Base-by-base conservation (phyloP, 2,113 vertebrate species). In the Lonchura striata region DNA sequence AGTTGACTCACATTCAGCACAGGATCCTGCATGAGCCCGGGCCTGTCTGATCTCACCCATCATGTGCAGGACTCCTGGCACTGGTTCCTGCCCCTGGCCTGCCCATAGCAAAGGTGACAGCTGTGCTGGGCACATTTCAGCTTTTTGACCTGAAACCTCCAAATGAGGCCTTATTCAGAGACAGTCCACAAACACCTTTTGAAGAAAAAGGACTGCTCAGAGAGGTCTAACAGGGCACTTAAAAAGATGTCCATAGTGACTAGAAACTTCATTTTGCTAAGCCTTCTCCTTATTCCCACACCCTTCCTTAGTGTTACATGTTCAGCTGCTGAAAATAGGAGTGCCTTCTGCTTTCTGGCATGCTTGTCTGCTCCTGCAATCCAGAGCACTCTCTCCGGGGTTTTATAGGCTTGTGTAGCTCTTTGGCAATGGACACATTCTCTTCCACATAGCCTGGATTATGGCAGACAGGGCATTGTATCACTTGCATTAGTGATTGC, bases 321-420 rank as follows among this genome's bases (percentile, higher is more conserved):
- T 54, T 87, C 77, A 68, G 25, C 83, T 70, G 80, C 71, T 90
- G 54, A 64, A 83, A 83, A 71, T 22, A 84, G 86, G 91, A 88
- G 86, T 85, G 69, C 52, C 69, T 88, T 64, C 77, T 88, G 59
- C 27, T 89, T 88, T 94, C 54, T 75, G 66, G 69, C 59, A 47
- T 37, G 37, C 33, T 56, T 4, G 1, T 69, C 53, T 90, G 70
- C 66, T 57, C 66, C 59, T 52, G 69, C 65, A 94, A 90, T 39
- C 75, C 75, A 64, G 37, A 65, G 19, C 30, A 20, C 16, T 68
- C 60, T n/a, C 50, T 42, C 64, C 72, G 78, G 54, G n/a, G 21
- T 70, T 95, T 96, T 95, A 84, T 50, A 83, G 85, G 86, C 49
- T 90, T 91, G 42, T 70, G 70, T 46, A 68, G 50, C 74, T 85